Conservation (phyloP, 92 coral and sea anemone species). For the Umimayanthus chanpuru region DNA sequence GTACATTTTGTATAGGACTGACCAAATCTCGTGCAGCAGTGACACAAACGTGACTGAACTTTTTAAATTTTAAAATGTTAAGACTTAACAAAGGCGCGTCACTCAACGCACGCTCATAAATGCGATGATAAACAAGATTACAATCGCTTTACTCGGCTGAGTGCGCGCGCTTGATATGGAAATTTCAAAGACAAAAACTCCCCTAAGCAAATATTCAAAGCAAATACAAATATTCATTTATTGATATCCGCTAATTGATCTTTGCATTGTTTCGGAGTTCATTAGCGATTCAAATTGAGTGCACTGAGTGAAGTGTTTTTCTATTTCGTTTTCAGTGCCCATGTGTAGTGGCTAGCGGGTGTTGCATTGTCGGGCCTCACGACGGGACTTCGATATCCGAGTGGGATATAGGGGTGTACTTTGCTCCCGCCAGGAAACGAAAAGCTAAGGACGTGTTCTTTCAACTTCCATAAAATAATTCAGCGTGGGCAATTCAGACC, state of each 20-base stretch:
- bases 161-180: conserved; percentile 15
- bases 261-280: conserved; percentile 4
- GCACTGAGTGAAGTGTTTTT: not conserved
- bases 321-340: not conserved
- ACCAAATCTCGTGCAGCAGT: not conserved
- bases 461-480: not conserved
- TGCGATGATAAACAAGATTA: not conserved
- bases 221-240: conserved; percentile 28
- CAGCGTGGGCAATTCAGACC: not conserved
- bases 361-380: not conserved
- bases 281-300: conserved; percentile 30
- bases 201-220: conserved; percentile 41
- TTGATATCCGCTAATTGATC: conserved; percentile 28
- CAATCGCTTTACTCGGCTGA: not conserved
- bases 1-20: not conserved
- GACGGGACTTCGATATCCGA: not conserved
- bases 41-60: conserved; percentile 5
- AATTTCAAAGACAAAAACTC: conserved; percentile 11
- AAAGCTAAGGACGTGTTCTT: not conserved
- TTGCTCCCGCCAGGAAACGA: not conserved
- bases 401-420: not conserved
- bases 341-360: not conserved
- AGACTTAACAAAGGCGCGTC: not conserved
- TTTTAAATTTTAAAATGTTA: too few relatives aligned
- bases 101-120: not conserved